phyloP scores from a whole-genome alignment of 2,888 invertebrate genomes.

The Zygaena filipendulae region DNA sequence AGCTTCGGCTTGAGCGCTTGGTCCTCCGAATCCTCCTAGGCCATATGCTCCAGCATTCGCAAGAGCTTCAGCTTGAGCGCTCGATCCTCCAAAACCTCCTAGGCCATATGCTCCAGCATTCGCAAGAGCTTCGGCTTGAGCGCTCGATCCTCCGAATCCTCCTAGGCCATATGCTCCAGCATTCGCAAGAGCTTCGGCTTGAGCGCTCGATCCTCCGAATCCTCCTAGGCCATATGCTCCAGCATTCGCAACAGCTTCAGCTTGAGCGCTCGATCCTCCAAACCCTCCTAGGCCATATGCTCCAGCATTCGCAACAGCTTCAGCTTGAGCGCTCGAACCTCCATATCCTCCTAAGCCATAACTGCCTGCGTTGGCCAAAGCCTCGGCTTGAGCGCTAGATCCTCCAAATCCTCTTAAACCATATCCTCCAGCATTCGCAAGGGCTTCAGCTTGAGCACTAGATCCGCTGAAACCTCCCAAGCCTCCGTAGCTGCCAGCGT shows the following conservation, averaged over 20 bases:
- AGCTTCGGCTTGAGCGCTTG: background rate
- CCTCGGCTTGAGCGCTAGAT: constrained; percentile 9
- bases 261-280: constrained; percentile 6
- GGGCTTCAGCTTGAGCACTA: constrained; percentile 3
- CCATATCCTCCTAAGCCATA: constrained; percentile 7
- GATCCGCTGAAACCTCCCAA: background rate
- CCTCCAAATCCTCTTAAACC: background rate
- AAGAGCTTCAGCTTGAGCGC: constrained; percentile 3
- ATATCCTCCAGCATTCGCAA: constrained; percentile 3
- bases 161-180: constrained; percentile 10
- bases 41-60: constrained; percentile 1
- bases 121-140: background rate
- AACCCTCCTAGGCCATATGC: too few relatives aligned
- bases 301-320: constrained; percentile 8
- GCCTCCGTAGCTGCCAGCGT: constrained; percentile 1
- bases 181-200: constrained; percentile 8
- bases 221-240: constrained; percentile 5
- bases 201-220: constrained; percentile 7
- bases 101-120: constrained; percentile 4
- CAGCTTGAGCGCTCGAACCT: constrained; percentile 8
- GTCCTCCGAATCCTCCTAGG: too few relatives aligned
- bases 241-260: constrained; percentile 9
- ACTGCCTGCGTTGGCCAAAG: constrained; percentile 6
- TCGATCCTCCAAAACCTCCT: constrained; percentile 6
- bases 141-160: too few relatives aligned